Conservation (phyloP, 2,888 invertebrate species). For the Punctoribates punctum region DNA sequence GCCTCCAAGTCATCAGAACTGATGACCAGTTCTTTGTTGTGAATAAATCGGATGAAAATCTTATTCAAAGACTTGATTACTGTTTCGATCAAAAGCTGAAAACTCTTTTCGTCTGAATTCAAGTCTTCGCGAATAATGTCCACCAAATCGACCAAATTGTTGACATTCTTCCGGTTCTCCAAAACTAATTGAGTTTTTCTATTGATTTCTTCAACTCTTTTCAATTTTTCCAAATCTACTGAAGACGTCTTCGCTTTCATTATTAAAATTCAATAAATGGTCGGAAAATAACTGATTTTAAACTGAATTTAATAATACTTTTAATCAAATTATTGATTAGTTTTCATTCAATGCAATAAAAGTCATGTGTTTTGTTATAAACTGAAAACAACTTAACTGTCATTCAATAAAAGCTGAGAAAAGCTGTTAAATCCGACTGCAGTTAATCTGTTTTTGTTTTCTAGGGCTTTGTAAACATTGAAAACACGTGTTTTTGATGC, state of each 20-base stretch:
- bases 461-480: neutral
- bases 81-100: slow-evolving; percentile 21
- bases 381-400: neutral
- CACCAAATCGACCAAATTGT: slow-evolving; percentile 7
- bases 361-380: neutral
- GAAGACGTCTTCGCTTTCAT: neutral
- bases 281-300: too few species aligned
- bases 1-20: neutral
- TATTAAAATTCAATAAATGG: neutral
- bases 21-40: slow-evolving; percentile 38
- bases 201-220: slow-evolving; percentile 6
- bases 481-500: neutral
- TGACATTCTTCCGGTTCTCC: slow-evolving; percentile 14
- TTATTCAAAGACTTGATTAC: slow-evolving; percentile 35
- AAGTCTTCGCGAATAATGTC: neutral
- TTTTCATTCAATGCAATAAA: neutral
- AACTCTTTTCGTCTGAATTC: neutral
- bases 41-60: slow-evolving; percentile 40
- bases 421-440: neutral
- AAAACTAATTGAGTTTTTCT: neutral
- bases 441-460: neutral
- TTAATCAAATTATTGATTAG: too few species aligned
- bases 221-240: neutral
- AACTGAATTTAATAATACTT: too few species aligned
- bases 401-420: neutral